Percentiles rank a stretch among this genome's conserved stretches.
These are phyloP conservation scores for Geodia barretti DNA, from an alignment of 37 sponge, comb jelly and placozoan genomes.

Conservation along the genomic window DNA sequence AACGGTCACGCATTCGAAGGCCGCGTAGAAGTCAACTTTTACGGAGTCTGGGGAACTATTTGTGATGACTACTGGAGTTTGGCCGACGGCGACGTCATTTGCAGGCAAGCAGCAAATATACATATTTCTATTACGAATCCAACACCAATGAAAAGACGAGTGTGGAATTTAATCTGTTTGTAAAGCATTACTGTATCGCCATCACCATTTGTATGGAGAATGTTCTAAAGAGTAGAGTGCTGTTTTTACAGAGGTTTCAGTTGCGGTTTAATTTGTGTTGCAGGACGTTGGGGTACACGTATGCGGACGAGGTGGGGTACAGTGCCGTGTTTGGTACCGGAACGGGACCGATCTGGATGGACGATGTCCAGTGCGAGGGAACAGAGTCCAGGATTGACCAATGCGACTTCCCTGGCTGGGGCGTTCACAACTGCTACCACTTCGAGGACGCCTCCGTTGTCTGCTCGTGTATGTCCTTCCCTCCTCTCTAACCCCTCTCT, in stretches of 20 bases:
- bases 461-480: conserved; percentile 66
- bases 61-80: conserved; percentile 28
- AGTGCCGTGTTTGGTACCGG: not conserved
- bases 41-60: conserved; percentile 44
- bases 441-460: conserved; percentile 57
- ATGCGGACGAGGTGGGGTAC: conserved; percentile 13
- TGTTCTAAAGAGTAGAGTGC: no score
- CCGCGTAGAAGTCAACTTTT: conserved; percentile 23
- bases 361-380: conserved; percentile 66
- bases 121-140: no score
- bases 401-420: conserved; percentile 81
- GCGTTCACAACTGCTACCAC: conserved; percentile 67
- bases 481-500: no score
- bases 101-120: not conserved
- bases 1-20: not conserved
- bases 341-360: conserved; percentile 68
- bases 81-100: not conserved
- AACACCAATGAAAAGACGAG: no score
- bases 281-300: conserved; percentile 43
- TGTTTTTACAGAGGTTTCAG: no score
- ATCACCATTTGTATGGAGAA: no score
- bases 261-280: no score
- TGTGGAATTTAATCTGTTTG: no score
- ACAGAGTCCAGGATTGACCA: conserved; percentile 51
- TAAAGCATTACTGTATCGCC: no score